These are phyloP conservation scores for Microchrysa polita DNA, from an alignment of 2,888 invertebrate species.

Conservation along the genomic window DNA sequence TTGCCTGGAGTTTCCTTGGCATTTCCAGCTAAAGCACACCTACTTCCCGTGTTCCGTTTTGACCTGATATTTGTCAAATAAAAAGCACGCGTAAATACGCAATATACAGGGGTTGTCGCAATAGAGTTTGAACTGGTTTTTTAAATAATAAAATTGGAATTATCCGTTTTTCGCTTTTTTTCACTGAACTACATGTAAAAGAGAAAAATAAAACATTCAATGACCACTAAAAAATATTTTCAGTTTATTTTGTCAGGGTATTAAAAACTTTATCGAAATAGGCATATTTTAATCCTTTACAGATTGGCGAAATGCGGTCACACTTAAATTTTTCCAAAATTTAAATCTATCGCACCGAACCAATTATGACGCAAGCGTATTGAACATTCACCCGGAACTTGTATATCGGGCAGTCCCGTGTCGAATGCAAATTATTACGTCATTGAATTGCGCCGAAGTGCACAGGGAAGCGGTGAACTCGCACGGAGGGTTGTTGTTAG, in stretches of 20 bases:
- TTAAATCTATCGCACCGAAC: too few species aligned
- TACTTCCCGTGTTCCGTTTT: slow-evolving; percentile 40
- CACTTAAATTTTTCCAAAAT: too few species aligned
- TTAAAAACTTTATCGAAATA: too few species aligned
- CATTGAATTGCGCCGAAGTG: slow-evolving; percentile 34
- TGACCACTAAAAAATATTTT: too few species aligned
- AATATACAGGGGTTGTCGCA: slow-evolving; percentile 33
- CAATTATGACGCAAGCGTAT: slow-evolving; percentile 37
- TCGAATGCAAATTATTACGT: slow-evolving; percentile 41
- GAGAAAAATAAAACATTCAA: too few species aligned
- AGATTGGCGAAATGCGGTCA: too few species aligned
- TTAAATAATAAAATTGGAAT: too few species aligned
- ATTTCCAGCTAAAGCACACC: slow-evolving; percentile 44
- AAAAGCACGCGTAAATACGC: slow-evolving; percentile 43
- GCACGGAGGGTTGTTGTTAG: slow-evolving; percentile 23
- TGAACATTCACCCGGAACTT: slow-evolving; percentile 29
- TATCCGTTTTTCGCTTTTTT: too few species aligned
- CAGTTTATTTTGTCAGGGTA: too few species aligned
- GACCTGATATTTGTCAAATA: slow-evolving; percentile 37
- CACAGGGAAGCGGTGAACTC: slow-evolving; percentile 32
- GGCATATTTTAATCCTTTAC: too few species aligned
- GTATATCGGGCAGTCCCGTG: slow-evolving; percentile 14
- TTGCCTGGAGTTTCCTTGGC: slow-evolving; percentile 26
- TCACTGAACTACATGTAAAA: too few species aligned
- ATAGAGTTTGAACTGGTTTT: too few species aligned